Base-by-base conservation (phyloP, 2,888 invertebrate genomes). In the Xanthostigma xanthostigma region DNA sequence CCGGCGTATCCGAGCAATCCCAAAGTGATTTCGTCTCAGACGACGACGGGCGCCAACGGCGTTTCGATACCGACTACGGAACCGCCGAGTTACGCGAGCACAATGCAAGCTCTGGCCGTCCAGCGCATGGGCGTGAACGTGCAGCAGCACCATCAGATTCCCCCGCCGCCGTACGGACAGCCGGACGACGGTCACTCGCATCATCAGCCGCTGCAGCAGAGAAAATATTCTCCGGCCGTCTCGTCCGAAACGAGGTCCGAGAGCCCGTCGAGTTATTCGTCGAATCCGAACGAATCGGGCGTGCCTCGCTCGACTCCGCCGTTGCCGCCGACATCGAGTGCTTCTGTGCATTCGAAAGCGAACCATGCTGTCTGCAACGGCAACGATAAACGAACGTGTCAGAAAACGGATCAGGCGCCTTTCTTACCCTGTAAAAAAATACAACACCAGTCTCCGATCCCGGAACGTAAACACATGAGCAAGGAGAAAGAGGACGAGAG, bases 371-470 rank as follows among this genome's bases (percentile, higher is more conserved):
- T 27, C 5, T 27, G 27, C 6, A 62, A 63, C n/a, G 57, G 55
- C 10, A 57, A 58, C 37, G 57, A 58, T 38, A 37, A 54, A 45
- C 13, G 53, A 47, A 10, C 50, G 37, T 13, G 53, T 46, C 54
- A 57, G 40, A 55, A 55, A 46, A 35, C 41, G 42, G 59, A 52
- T 53, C 67, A 60, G 50, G 67, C 62, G 10, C 68, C 68, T 46
- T 56, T 72, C 44, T 68, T 73, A 50, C 69, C 78, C 49, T 73
- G 74, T 51, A 83, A 84, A 56, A 92, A 91, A 69, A 89, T 90
- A 55, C 83, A 91, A 57, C 92, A 92, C 62, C 89, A 91, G 61
- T 94, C 94, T 5, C 95, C 95, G 1, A 95, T 94, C 60, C 95
- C 95, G 0, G 93, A 94, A 61, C 75, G 94, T 14, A 89, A 86